A percentile compares a stretch with the other conserved stretches of the same genome.
These are phyloP conservation scores for Arvicanthis niloticus DNA, from an alignment of 2,113 vertebrate species.

Conservation along the genomic window DNA sequence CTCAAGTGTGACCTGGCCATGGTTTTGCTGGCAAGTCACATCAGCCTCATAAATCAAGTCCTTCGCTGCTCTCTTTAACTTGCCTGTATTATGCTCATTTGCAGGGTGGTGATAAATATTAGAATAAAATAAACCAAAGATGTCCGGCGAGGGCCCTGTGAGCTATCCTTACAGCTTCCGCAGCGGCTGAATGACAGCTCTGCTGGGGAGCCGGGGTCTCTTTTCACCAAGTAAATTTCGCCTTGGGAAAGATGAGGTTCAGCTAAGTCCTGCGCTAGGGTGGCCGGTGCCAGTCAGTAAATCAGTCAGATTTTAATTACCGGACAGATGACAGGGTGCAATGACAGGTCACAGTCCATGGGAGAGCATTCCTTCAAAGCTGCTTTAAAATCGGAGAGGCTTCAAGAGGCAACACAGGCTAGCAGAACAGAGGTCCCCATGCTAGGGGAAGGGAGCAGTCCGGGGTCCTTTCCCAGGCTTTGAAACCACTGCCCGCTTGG, in stretches of 20 bases:
- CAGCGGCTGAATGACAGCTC: slow-evolving; percentile 92
- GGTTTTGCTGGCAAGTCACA: slow-evolving; percentile 84
- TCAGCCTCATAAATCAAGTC: slow-evolving; percentile 85
- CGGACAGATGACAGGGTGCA: slow-evolving; percentile 91
- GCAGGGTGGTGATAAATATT: slow-evolving; percentile 92
- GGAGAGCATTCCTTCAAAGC: slow-evolving; percentile 91
- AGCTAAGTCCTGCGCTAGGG: slow-evolving; percentile 88
- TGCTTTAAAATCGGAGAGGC: slow-evolving; percentile 86
- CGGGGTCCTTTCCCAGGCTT: slow-evolving; percentile 74
- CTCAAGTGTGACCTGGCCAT: slow-evolving; percentile 82
- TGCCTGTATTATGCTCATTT: slow-evolving; percentile 91
- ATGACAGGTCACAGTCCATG: slow-evolving; percentile 90
- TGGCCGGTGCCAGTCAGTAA: slow-evolving; percentile 92
- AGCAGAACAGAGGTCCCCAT: slow-evolving; percentile 83
- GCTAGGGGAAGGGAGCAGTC: slow-evolving; percentile 56
- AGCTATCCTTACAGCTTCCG: slow-evolving; percentile 90
- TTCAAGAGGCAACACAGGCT: slow-evolving; percentile 83
- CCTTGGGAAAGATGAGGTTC: slow-evolving; percentile 91
- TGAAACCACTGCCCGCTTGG: slow-evolving; percentile 80
- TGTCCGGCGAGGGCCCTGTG: slow-evolving; percentile 89
- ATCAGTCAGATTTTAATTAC: slow-evolving; percentile 96
- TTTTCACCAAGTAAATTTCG: slow-evolving; percentile 92
- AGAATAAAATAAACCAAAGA: slow-evolving; percentile 91
- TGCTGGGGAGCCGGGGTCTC: slow-evolving; percentile 84
- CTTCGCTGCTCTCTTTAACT: slow-evolving; percentile 84